Conservation (phyloP, 2,113 vertebrate species). For the Myiozetetes cayanensis region DNA sequence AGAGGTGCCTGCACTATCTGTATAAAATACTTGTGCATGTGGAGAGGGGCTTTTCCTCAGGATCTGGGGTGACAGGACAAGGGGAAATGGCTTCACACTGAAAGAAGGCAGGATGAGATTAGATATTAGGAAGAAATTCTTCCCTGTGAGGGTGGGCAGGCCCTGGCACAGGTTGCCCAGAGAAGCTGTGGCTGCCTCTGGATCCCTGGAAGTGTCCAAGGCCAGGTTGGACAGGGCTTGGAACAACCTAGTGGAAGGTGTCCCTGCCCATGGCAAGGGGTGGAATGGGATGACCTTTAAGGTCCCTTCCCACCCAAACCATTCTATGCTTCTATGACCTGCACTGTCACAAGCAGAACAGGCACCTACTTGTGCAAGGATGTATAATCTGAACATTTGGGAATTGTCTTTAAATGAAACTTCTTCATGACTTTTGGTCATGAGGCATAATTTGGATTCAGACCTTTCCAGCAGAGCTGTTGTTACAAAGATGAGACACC, state of each 20-base stretch:
- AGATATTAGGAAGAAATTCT: fast-evolving
- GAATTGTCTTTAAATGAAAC: background rate
- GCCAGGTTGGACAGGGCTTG: background rate
- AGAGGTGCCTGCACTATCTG: background rate
- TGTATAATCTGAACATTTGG: background rate
- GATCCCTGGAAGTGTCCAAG: background rate
- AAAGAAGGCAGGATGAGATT: background rate
- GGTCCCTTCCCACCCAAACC: background rate
- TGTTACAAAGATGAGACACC: background rate
- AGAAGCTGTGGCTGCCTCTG: background rate
- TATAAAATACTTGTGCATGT: background rate
- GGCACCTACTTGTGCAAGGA: background rate
- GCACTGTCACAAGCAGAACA: background rate
- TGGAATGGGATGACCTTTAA: background rate
- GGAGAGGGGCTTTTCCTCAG: background rate
- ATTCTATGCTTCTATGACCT: background rate
- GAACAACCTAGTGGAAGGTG: background rate
- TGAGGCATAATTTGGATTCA: background rate
- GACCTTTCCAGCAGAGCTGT: background rate
- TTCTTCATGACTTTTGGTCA: background rate
- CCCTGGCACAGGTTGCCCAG: background rate
- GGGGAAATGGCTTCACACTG: background rate
- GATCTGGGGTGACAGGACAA: background rate
- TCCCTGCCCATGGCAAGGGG: background rate
- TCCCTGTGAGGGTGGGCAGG: background rate